These are phyloP conservation scores for Yponomeuta sedellus DNA, from an alignment of 2,888 invertebrate species.

Conservation along the genomic window DNA sequence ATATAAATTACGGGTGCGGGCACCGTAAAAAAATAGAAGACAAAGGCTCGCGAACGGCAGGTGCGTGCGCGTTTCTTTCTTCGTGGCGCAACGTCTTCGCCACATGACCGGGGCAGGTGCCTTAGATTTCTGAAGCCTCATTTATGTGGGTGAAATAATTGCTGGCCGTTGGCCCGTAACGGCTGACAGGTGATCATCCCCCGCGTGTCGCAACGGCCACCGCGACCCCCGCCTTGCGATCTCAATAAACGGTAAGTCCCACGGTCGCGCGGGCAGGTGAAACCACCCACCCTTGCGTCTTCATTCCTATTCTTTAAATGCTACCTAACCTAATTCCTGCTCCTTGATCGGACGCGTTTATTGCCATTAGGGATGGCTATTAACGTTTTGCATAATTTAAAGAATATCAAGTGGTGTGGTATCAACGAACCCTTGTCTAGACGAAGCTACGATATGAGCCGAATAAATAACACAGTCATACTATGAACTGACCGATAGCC, in stretches of 20 bases:
- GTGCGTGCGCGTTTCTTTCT: conserved; percentile 42
- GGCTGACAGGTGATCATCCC: conserved; percentile 74
- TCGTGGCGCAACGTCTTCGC: conserved; percentile 65
- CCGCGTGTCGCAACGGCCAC: conserved; percentile 58
- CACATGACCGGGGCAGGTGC: conserved; percentile 75
- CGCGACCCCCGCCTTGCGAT: conserved; percentile 55
- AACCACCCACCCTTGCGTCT: conserved; percentile 43
- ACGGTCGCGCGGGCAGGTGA: conserved; percentile 57
- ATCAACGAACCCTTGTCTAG: not conserved
- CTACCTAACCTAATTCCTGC: conserved; percentile 40
- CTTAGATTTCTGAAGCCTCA: conserved; percentile 63
- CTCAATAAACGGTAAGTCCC: conserved; percentile 70
- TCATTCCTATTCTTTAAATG: conserved; percentile 38
- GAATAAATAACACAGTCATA: too few species aligned
- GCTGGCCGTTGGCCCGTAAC: conserved; percentile 74
- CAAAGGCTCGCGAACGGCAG: conserved; percentile 71
- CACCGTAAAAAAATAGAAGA: conserved; percentile 55
- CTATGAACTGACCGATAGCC: too few species aligned
- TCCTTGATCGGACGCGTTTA: conserved; percentile 22
- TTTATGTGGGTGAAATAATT: conserved; percentile 73
- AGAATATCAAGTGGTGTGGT: not conserved
- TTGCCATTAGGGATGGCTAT: conserved; percentile 1
- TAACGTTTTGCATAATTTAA: conserved; percentile 9
- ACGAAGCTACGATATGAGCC: not conserved
- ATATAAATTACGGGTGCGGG: conserved; percentile 68